These are phyloP conservation scores for Mallateleia sp. DNA, from an alignment of 2,888 invertebrate genomes.

Conservation along the genomic window DNA sequence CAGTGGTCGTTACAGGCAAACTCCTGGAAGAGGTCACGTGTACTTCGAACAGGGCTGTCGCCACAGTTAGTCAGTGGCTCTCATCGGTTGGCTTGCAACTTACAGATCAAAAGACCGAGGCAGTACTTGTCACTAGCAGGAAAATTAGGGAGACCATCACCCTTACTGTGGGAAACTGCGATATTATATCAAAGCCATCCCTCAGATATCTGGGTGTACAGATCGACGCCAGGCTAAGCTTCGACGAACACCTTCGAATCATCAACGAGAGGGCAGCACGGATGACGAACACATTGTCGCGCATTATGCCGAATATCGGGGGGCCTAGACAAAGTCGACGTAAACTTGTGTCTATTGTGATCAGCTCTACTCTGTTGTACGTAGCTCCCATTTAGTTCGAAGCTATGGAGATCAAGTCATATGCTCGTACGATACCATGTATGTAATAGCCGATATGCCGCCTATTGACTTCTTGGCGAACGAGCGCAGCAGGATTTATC, in stretches of 20 bases:
- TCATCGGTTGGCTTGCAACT: no score
- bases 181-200: constrained; percentile 46
- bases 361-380: constrained; percentile 44
- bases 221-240: constrained; percentile 53
- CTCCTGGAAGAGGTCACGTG: no score
- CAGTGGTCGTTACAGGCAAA: no score
- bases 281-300: neutral
- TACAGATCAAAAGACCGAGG: no score
- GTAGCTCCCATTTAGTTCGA: constrained; percentile 38
- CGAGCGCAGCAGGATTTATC: neutral
- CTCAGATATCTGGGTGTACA: constrained; percentile 71
- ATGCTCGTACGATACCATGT: no score
- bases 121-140: no score
- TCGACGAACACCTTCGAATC: no score
- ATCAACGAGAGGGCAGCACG: neutral
- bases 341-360: constrained; percentile 32
- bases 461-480: constrained; percentile 11
- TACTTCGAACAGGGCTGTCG: no score
- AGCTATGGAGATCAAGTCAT: no score
- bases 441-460: constrained; percentile 13
- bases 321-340: constrained; percentile 36
- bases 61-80: no score
- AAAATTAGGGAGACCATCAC: no score
- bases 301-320: constrained; percentile 16
- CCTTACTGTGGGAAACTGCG: constrained; percentile 51